phyloP scores from a whole-genome alignment of 2,888 invertebrate species.

The Achlya flavicornis region DNA sequence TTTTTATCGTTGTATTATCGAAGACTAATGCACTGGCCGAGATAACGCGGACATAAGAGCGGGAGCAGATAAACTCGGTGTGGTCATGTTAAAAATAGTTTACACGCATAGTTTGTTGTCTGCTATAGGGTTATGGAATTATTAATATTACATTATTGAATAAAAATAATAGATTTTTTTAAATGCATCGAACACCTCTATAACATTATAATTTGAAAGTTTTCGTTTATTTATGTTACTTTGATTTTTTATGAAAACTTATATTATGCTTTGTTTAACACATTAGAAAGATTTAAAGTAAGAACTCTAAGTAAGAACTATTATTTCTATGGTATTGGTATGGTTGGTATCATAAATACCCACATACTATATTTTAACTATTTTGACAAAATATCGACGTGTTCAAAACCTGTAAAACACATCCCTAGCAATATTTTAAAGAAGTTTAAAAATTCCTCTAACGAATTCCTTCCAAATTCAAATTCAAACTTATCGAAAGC shows the following conservation, averaged over 20 bases:
- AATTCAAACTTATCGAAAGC: conserved; percentile 75
- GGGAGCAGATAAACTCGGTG: conserved; percentile 81
- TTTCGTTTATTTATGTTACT: too few relatives aligned
- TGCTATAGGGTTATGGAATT: conserved; percentile 54
- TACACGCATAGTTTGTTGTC: conserved; percentile 78
- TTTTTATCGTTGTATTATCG: conserved; percentile 80
- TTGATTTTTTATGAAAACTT: too few relatives aligned
- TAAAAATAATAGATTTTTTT: not conserved
- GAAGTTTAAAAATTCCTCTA: conserved; percentile 58
- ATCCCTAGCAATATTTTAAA: conserved; percentile 58
- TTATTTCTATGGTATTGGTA: too few relatives aligned
- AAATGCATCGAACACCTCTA: too few relatives aligned
- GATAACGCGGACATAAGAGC: conserved; percentile 79
- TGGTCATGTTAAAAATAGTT: conserved; percentile 83
- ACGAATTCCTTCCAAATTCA: conserved; percentile 69
- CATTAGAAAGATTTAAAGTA: too few relatives aligned
- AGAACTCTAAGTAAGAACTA: too few relatives aligned
- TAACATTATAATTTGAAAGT: too few relatives aligned
- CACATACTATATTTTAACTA: not conserved
- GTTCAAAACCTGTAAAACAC: conserved; percentile 28
- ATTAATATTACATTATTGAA: conserved; percentile 15
- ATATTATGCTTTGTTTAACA: too few relatives aligned
- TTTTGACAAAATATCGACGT: conserved; percentile 26
- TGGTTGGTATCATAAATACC: too few relatives aligned
- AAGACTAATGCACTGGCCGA: conserved; percentile 80